Percentiles rank a stretch among this genome's conserved stretches.
Conservation (phyloP, 2,797 vertebrate genomes). For the Mycteria americana region DNA sequence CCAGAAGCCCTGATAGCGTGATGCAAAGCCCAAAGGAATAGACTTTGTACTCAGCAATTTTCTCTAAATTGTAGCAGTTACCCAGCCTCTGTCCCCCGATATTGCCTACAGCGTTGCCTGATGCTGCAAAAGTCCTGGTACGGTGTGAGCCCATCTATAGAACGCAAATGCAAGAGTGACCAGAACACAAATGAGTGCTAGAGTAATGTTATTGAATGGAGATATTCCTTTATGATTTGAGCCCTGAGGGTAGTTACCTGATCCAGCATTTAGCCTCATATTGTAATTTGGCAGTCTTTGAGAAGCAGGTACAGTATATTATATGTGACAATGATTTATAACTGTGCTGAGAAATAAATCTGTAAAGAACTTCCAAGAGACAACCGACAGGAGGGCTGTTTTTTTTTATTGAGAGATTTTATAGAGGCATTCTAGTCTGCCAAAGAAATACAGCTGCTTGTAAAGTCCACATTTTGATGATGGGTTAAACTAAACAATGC, state of each 20-base stretch:
- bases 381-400: background rate
- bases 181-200: background rate
- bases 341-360: slow-evolving; percentile 50
- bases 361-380: slow-evolving; percentile 36
- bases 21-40: background rate
- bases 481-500: slow-evolving; percentile 7
- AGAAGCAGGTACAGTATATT: slow-evolving; percentile 31
- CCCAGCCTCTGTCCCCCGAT: background rate
- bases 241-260: slow-evolving; percentile 22
- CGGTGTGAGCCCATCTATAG: background rate
- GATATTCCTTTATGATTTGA: background rate
- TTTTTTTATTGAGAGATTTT: slow-evolving; percentile 19
- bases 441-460: slow-evolving; percentile 34
- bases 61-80: background rate
- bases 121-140: background rate
- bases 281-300: slow-evolving; percentile 33
- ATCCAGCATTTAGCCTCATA: slow-evolving; percentile 41
- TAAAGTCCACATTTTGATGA: slow-evolving; percentile 20
- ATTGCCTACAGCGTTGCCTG: background rate
- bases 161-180: background rate
- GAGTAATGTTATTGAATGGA: background rate
- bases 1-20: background rate
- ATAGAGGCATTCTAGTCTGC: slow-evolving; percentile 6
- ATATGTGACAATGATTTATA: slow-evolving; percentile 53
- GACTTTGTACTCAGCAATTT: background rate